phyloP scores from a whole-genome alignment of 2,888 invertebrate species.

The Oscheius sp. region DNA sequence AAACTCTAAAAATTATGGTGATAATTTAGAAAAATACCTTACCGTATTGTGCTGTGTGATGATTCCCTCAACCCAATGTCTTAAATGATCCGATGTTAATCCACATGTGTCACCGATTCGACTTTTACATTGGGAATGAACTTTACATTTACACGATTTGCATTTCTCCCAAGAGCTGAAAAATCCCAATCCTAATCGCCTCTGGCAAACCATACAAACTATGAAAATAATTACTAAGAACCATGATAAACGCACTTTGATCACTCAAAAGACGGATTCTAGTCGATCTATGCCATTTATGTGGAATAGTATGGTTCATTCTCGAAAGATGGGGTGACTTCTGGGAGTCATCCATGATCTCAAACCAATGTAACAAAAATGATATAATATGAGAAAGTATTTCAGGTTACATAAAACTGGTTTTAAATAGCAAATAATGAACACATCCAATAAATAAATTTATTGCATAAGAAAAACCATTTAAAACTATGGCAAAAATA shows the following conservation, averaged over 20 bases:
- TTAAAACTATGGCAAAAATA: too few relatives aligned
- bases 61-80: constrained; percentile 61
- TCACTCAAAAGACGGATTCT: constrained; percentile 49
- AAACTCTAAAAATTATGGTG: constrained; percentile 44
- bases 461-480: too few relatives aligned
- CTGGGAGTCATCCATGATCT: constrained; percentile 36
- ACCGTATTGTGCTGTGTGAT: constrained; percentile 60
- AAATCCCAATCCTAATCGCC: constrained; percentile 65
- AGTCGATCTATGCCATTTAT: constrained; percentile 60
- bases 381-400: too few relatives aligned
- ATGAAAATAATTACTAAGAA: not conserved
- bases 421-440: too few relatives aligned
- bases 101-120: constrained; percentile 71
- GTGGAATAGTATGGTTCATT: constrained; percentile 56
- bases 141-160: constrained; percentile 60
- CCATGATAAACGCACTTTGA: constrained; percentile 18
- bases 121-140: constrained; percentile 70
- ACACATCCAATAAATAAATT: too few relatives aligned
- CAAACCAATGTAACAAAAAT: too few relatives aligned
- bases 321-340: constrained; percentile 57
- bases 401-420: too few relatives aligned
- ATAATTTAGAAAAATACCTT: too few relatives aligned
- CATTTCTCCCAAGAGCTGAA: constrained; percentile 71
- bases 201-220: constrained; percentile 55
- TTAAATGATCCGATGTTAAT: constrained; percentile 69